phyloP scores from a whole-genome alignment of 2,113 vertebrate genomes.

The Zosterops pallidus region DNA sequence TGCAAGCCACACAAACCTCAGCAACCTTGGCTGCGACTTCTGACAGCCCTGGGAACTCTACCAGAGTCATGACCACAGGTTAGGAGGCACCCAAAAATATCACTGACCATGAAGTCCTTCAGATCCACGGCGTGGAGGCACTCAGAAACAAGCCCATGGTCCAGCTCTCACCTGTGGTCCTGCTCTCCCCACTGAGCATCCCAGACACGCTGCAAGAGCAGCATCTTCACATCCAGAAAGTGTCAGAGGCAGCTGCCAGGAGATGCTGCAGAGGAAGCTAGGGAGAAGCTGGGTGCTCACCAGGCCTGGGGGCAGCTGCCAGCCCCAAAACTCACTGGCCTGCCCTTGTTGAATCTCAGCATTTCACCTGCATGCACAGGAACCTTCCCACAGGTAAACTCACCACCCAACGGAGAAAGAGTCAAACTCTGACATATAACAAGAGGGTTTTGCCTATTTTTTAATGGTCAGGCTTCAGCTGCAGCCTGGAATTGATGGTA shows the following conservation, averaged over 20 bases:
- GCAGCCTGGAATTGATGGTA: not conserved
- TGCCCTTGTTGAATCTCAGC: not conserved
- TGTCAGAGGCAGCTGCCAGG: not conserved
- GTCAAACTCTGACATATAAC: not conserved
- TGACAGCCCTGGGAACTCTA: not conserved
- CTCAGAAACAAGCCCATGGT: not conserved
- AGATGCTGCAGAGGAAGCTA: not conserved
- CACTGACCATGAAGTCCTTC: not conserved
- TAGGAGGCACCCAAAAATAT: not conserved
- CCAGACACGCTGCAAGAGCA: not conserved
- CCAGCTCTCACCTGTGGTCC: not conserved
- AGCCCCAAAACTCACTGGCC: not conserved
- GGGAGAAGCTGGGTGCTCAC: not conserved
- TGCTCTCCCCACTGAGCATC: not conserved
- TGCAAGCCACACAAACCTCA: conserved; percentile 49
- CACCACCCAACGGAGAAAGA: rapidly evolving
- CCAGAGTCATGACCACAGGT: not conserved
- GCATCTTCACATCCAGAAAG: not conserved
- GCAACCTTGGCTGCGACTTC: not conserved
- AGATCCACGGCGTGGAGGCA: not conserved
- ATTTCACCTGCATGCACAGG: not conserved
- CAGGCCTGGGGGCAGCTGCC: rapidly evolving
- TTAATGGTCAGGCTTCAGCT: not conserved
- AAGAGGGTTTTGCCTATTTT: not conserved
- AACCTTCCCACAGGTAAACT: not conserved